Conservation (phyloP, 2,797 vertebrate genomes). For the Pteronotus mesoamericanus region DNA sequence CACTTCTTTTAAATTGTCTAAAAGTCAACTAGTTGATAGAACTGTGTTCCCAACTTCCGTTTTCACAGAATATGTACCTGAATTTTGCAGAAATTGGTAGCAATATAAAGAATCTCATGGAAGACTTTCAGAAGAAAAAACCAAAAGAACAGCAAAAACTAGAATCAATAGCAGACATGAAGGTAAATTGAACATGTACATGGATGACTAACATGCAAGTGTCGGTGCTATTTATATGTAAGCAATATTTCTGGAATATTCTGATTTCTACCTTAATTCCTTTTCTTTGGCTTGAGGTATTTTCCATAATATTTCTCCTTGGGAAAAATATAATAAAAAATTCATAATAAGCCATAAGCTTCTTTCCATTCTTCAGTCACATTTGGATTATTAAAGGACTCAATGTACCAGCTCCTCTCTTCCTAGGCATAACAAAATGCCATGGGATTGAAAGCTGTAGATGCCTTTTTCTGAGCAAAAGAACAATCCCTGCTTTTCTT, state of each 20-base stretch:
- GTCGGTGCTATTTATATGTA: constrained; percentile 12
- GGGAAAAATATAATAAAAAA: background rate
- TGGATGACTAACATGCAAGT: background rate
- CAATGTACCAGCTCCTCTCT: background rate
- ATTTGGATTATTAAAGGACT: background rate
- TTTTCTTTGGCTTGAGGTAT: constrained; percentile 23
- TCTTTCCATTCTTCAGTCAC: constrained; percentile 14
- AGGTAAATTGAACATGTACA: constrained; percentile 82
- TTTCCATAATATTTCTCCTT: constrained; percentile 38
- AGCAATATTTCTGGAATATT: constrained; percentile 41
- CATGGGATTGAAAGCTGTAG: background rate
- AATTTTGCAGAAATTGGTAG: constrained; percentile 98
- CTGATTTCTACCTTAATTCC: constrained; percentile 19
- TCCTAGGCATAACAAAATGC: background rate
- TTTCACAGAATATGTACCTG: constrained; percentile 93
- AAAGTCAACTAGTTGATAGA: constrained; percentile 12
- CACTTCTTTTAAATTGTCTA: constrained; percentile 21
- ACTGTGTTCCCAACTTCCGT: constrained; percentile 37
- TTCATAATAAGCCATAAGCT: background rate
- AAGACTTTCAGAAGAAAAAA: constrained; percentile 96
- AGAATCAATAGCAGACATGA: constrained; percentile 97
- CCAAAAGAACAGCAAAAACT: constrained; percentile 96
- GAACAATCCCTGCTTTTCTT: background rate
- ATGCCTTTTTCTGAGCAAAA: background rate
- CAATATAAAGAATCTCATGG: constrained; percentile 99